A percentile compares a stretch with the other conserved stretches of the same genome.
Conservation (phyloP, 2,797 vertebrate species). For the Anomalospiza imberbis region DNA sequence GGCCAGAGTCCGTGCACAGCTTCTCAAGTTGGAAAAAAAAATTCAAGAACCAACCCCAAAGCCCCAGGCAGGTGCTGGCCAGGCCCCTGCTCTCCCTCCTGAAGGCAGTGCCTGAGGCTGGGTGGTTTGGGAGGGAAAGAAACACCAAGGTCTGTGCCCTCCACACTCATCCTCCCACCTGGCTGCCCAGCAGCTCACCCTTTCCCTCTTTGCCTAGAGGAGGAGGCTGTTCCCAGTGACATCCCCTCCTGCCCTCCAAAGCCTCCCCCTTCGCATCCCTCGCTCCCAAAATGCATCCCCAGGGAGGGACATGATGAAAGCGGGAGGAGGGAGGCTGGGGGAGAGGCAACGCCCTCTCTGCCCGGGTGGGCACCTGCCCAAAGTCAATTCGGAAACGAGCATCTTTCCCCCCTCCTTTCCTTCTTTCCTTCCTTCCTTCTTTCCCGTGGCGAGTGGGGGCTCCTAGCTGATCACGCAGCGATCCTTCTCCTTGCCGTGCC, state of each 20-base stretch:
- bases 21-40: neutral
- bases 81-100: neutral
- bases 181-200: neutral
- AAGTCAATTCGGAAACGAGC: neutral
- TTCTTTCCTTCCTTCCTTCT: neutral
- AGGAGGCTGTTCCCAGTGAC: neutral
- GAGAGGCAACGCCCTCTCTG: neutral
- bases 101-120: neutral
- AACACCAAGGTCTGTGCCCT: neutral
- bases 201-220: neutral
- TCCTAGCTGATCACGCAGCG: conserved; percentile 91
- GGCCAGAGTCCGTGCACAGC: neutral
- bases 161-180: neutral
- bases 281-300: neutral
- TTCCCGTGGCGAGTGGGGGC: neutral
- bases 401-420: neutral
- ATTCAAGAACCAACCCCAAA: neutral
- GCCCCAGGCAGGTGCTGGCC: neutral
- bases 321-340: conserved; percentile 23
- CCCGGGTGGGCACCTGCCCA: neutral
- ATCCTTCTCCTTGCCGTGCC: conserved; percentile 89
- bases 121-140: neutral
- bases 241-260: neutral
- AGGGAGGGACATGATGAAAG: neutral
- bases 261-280: neutral